Evolutionary conservation across 2,797 vertebrate genomes (phyloP).

Genomic region (Thalassophryne amazonica): DNA sequence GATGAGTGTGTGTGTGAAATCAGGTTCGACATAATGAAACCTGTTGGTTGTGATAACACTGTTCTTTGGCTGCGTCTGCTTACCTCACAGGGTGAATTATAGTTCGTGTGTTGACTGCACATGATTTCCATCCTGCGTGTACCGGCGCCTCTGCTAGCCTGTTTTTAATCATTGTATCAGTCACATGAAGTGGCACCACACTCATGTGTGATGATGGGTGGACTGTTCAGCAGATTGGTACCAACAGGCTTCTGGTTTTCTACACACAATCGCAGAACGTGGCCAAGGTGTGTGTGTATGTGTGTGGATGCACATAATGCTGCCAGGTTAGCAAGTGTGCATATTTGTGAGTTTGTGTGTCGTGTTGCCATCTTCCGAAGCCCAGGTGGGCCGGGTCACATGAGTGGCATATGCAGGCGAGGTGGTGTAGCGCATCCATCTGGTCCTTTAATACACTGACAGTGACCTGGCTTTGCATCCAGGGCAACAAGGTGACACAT

Average conservation of each 20-base stretch:
- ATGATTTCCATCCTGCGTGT: neutral
- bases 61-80: neutral
- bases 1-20: no score
- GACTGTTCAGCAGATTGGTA: neutral
- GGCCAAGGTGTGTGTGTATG: constrained; percentile 12
- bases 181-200: neutral
- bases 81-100: neutral
- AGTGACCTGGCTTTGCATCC: no score
- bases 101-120: neutral
- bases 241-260: neutral
- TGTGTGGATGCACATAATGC: neutral
- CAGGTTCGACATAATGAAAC: neutral
- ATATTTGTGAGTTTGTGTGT: neutral
- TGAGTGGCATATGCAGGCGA: constrained; percentile 48
- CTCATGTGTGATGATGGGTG: no score
- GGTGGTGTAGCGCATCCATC: constrained; percentile 67
- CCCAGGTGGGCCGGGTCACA: constrained; percentile 67
- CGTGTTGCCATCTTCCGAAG: constrained; percentile 38
- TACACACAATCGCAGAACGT: no score
- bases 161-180: constrained; percentile 10
- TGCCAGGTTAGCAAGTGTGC: neutral
- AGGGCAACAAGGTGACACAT: no score
- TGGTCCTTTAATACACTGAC: constrained; percentile 42
- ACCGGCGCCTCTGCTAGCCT: neutral
- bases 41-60: neutral